phyloP scores from a whole-genome alignment of 2,888 invertebrate genomes.

The Resseliella maxima region DNA sequence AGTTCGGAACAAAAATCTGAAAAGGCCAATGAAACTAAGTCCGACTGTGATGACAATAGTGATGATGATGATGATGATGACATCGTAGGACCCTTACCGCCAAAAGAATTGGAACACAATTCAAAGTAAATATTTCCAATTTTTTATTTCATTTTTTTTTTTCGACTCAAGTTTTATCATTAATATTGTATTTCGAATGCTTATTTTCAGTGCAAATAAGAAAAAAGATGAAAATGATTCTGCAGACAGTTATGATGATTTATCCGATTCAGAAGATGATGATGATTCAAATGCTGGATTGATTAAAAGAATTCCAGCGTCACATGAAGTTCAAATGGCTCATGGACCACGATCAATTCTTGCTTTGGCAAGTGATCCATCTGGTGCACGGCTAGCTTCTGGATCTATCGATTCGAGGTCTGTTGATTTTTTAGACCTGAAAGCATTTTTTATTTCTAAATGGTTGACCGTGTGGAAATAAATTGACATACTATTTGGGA shows the following conservation, averaged over 20 bases:
- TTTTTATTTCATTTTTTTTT: not conserved
- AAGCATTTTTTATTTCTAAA: no score
- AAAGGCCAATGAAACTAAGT: constrained; percentile 58
- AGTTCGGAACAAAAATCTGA: constrained; percentile 53
- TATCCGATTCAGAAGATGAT: constrained; percentile 32
- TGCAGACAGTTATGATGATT: constrained; percentile 9
- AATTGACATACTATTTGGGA: no score
- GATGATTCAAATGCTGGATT: constrained; percentile 60
- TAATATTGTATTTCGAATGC: not conserved
- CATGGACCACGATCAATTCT: constrained; percentile 92
- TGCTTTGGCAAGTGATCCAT: constrained; percentile 91
- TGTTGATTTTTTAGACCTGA: no score
- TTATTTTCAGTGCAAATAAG: not conserved
- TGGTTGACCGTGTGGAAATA: no score
- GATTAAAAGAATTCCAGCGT: constrained; percentile 76
- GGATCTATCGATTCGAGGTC: constrained; percentile 87
- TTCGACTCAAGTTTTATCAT: no score
- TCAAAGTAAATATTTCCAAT: constrained; percentile 61
- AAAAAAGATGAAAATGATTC: not conserved
- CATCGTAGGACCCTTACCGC: not conserved
- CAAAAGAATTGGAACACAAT: not conserved
- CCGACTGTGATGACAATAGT: constrained; percentile 61
- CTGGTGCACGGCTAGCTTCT: constrained; percentile 87
- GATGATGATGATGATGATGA: constrained; percentile 68
- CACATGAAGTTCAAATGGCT: constrained; percentile 83